These are phyloP conservation scores for Peromyscus maniculatus DNA, from an alignment of 2,113 vertebrate genomes.

Conservation along the genomic window DNA sequence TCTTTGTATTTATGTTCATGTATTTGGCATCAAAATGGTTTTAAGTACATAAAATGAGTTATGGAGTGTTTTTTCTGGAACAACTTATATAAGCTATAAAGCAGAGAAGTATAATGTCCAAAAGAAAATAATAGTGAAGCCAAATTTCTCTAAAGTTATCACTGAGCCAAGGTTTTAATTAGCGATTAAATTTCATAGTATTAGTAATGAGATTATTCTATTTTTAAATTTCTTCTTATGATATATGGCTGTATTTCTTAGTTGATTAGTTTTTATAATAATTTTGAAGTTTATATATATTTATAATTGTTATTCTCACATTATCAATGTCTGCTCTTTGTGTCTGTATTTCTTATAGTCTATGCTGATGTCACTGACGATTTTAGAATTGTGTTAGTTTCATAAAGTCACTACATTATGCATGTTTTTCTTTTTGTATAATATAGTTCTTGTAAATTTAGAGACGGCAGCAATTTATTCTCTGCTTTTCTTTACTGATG, in stretches of 20 bases:
- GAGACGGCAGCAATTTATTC: not conserved
- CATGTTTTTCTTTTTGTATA: not conserved
- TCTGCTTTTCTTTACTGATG: not conserved
- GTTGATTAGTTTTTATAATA: not conserved
- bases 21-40: not conserved
- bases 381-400: not conserved
- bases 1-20: not conserved
- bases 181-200: not conserved
- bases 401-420: not conserved
- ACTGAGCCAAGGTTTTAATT: not conserved
- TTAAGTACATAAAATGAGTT: conserved; percentile 8
- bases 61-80: not conserved
- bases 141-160: not conserved
- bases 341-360: not conserved
- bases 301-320: not conserved
- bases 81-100: not conserved
- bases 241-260: not conserved
- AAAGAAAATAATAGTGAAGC: not conserved
- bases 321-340: not conserved
- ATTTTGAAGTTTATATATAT: not conserved
- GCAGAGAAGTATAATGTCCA: not conserved
- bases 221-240: not conserved
- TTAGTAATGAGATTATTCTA: not conserved
- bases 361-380: not conserved
- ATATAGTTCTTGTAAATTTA: not conserved